Percentiles rank a stretch among this genome's conserved stretches.
These are phyloP conservation scores for Hylyphantes graminicola DNA, from an alignment of 1,140 invertebrate genomes.

Conservation along the genomic window DNA sequence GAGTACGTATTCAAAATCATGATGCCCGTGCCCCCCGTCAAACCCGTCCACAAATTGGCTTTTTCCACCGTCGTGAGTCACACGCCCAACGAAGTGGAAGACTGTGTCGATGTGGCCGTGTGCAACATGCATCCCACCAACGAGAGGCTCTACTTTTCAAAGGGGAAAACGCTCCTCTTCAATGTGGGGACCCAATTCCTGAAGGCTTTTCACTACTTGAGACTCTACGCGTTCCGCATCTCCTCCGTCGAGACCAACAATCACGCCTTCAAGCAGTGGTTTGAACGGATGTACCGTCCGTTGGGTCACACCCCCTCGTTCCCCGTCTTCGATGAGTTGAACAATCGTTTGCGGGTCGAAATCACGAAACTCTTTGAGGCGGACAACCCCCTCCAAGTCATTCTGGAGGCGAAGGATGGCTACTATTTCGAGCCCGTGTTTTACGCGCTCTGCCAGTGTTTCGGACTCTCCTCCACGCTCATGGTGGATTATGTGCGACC, in stretches of 20 bases:
- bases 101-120: neutral
- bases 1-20: too few species aligned
- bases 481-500: neutral
- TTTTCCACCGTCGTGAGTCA: neutral
- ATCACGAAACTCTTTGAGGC: neutral
- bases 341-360: too few species aligned
- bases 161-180: too few species aligned
- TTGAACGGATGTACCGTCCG: neutral
- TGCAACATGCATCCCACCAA: too few species aligned
- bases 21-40: neutral
- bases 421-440: slow-evolving; percentile 48
- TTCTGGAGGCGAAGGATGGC: slow-evolving; percentile 10
- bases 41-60: neutral
- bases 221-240: neutral
- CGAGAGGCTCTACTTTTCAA: too few species aligned
- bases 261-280: slow-evolving; percentile 19
- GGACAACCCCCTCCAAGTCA: slow-evolving; percentile 17
- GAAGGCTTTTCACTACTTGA: slow-evolving; percentile 14
- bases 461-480: neutral
- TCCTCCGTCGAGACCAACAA: neutral
- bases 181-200: slow-evolving; percentile 31
- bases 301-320: too few species aligned
- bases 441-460: slow-evolving; percentile 7
- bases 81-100: too few species aligned
- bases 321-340: neutral